phyloP scores from a whole-genome alignment of 2,113 vertebrate genomes.

The Semnornis frantzii region DNA sequence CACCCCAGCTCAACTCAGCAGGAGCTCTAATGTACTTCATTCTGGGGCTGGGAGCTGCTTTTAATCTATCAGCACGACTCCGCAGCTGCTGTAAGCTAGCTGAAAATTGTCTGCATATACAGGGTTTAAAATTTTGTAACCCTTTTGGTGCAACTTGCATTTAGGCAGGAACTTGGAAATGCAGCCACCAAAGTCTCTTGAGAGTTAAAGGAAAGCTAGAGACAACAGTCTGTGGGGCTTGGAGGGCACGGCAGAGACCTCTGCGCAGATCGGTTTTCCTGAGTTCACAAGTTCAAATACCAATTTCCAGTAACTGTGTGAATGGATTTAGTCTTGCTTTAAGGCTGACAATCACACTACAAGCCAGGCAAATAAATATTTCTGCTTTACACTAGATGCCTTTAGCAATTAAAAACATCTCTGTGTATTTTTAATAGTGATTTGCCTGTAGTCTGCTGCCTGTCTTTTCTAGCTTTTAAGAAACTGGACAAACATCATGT shows the following conservation, averaged over 20 bases:
- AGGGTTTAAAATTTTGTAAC: constrained; percentile 76
- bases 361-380: constrained; percentile 28
- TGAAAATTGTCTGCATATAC: constrained; percentile 83
- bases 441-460: background rate
- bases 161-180: constrained; percentile 8
- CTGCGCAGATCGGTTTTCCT: constrained; percentile 32
- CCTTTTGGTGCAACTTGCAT: constrained; percentile 68
- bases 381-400: background rate
- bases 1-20: constrained; percentile 83
- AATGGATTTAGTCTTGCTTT: constrained; percentile 4
- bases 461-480: background rate
- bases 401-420: constrained; percentile 21
- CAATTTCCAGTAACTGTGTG: constrained; percentile 50
- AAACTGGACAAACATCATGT: background rate
- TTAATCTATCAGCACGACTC: constrained; percentile 92
- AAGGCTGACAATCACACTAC: background rate
- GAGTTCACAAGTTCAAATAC: constrained; percentile 68
- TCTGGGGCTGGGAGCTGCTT: constrained; percentile 90
- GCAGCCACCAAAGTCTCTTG: background rate
- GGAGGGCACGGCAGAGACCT: background rate
- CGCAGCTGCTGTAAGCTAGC: constrained; percentile 92
- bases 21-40: constrained; percentile 90
- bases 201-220: constrained; percentile 22
- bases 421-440: background rate
- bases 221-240: background rate